These are phyloP conservation scores for Drosophila neotestacea DNA, from an alignment of 2,888 invertebrate species.

Conservation along the genomic window DNA sequence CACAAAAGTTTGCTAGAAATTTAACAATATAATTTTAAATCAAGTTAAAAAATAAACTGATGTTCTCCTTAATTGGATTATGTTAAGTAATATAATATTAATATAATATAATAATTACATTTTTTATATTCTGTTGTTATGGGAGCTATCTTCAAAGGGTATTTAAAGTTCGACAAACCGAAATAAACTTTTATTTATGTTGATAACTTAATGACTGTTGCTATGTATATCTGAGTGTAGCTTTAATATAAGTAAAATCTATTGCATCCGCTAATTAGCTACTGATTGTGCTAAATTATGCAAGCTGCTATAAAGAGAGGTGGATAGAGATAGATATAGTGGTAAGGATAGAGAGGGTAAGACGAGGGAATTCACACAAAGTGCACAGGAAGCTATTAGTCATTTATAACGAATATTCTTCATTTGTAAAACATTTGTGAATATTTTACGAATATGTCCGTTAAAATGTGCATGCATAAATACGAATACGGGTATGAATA, in stretches of 20 bases:
- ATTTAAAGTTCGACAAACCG: background rate
- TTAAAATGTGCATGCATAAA: slow-evolving; percentile 26
- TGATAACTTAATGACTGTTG: background rate
- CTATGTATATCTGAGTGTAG: background rate
- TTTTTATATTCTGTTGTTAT: too few relatives aligned
- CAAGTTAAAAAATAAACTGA: too few relatives aligned
- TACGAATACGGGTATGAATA: slow-evolving; percentile 1
- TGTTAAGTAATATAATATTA: too few relatives aligned
- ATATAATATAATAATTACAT: too few relatives aligned
- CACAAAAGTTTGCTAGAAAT: too few relatives aligned
- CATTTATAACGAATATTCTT: slow-evolving; percentile 50
- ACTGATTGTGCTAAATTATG: slow-evolving; percentile 53
- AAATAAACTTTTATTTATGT: background rate
- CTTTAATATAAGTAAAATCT: slow-evolving; percentile 28
- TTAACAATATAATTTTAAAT: too few relatives aligned
- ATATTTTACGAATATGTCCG: slow-evolving; percentile 38
- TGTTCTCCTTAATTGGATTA: too few relatives aligned
- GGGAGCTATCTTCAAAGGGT: background rate
- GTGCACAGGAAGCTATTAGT: slow-evolving; percentile 57
- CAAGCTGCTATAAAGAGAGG: slow-evolving; percentile 7
- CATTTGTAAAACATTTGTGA: slow-evolving; percentile 38
- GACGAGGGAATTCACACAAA: slow-evolving; percentile 16
- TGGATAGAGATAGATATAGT: background rate
- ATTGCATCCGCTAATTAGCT: slow-evolving; percentile 55
- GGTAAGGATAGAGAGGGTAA: background rate